Evolutionary conservation across 2,113 vertebrate genomes (phyloP).

Genomic region (Helogale parvula): DNA sequence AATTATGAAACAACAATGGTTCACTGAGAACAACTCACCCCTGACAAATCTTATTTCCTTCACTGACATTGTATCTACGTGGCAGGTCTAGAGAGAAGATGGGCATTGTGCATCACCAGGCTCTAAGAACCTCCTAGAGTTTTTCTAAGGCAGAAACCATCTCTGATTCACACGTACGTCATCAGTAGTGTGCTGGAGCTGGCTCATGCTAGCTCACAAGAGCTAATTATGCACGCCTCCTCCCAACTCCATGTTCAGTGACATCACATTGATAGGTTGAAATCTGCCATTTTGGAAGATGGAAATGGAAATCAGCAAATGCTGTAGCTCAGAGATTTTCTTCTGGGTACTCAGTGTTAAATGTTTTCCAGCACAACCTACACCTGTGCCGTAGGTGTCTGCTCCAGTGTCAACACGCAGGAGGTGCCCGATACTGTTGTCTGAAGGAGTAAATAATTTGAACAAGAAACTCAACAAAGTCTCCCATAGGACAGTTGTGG

Average conservation of each 20-base stretch:
- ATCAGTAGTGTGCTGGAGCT: neutral
- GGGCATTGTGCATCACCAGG: neutral
- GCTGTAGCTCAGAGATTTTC: neutral
- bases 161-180: neutral
- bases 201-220: neutral
- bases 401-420: neutral
- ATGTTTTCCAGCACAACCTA: neutral
- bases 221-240: neutral
- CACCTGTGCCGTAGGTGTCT: neutral
- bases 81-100: neutral
- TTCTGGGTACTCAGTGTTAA: neutral
- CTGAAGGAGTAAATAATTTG: conserved; percentile 15
- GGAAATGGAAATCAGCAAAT: neutral
- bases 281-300: neutral
- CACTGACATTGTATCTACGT: neutral
- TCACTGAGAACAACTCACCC: neutral
- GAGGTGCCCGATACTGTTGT: neutral
- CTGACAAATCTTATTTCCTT: neutral
- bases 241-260: neutral
- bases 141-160: neutral
- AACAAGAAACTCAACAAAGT: neutral
- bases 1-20: neutral
- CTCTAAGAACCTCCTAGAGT: neutral
- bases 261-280: neutral
- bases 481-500: neutral